phyloP scores from a whole-genome alignment of 1,140 invertebrate species.

The Hetaerina americana region DNA sequence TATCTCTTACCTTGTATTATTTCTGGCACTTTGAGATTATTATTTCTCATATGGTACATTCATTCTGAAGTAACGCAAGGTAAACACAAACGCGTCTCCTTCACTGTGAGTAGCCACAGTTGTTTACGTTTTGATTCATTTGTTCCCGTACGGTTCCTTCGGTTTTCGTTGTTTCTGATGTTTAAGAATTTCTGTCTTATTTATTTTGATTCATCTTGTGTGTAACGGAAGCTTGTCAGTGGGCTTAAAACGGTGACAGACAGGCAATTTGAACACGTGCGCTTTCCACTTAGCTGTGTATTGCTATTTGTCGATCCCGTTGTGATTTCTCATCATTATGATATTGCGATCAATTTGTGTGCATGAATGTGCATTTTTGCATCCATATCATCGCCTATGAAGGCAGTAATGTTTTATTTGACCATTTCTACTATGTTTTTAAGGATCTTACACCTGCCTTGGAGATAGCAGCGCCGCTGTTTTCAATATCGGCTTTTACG shows the following conservation, averaged over 20 bases:
- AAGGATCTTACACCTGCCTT: not conserved
- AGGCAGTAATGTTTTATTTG: no score
- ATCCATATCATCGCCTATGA: no score
- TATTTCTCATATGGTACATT: constrained; percentile 12
- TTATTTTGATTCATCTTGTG: not conserved
- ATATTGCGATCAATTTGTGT: no score
- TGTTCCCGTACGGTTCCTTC: not conserved
- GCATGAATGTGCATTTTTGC: no score
- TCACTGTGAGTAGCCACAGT: not conserved
- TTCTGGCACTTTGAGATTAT: constrained; percentile 1
- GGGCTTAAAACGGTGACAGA: not conserved
- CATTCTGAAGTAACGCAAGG: constrained; percentile 14
- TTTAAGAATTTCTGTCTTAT: not conserved
- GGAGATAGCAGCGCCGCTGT: not conserved
- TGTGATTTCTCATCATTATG: no score
- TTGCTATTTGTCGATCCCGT: no score
- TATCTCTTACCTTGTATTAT: not conserved
- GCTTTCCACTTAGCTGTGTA: not conserved
- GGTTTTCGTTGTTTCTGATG: not conserved
- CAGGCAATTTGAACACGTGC: not conserved
- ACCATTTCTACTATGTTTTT: not conserved
- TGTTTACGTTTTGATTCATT: not conserved
- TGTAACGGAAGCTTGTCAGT: no score
- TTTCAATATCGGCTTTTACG: not conserved
- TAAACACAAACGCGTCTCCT: constrained; percentile 8